Evolutionary conservation across 23 tunicate species (phyloP).

Genomic region (Aplidium turbinatum): DNA sequence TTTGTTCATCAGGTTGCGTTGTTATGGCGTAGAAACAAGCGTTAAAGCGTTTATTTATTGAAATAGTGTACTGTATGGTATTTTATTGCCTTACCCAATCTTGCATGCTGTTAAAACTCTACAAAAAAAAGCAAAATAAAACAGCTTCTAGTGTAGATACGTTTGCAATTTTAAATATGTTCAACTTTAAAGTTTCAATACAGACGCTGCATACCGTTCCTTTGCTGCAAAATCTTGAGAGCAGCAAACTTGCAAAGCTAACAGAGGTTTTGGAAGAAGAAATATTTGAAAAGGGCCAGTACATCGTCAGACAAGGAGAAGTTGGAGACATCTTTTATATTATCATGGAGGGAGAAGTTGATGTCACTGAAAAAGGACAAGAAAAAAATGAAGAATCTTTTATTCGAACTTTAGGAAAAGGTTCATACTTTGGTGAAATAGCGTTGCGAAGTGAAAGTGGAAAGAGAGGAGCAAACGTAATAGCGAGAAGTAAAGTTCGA

Average conservation of each 20-base stretch:
- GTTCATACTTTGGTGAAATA: constrained; percentile 91
- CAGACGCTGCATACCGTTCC: constrained; percentile 70
- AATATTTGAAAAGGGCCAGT: constrained; percentile 59
- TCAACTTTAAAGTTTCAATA: too few relatives aligned
- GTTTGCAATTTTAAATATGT: too few relatives aligned
- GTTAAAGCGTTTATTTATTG: too few relatives aligned
- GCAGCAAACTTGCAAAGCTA: constrained; percentile 63
- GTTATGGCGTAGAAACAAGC: too few relatives aligned
- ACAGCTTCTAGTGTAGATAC: too few relatives aligned
- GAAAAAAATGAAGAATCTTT: constrained; percentile 48
- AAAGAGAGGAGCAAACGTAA: constrained; percentile 60
- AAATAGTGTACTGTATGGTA: too few relatives aligned
- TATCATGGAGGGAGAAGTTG: constrained; percentile 84
- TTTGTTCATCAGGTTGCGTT: too few relatives aligned
- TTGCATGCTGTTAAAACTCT: too few relatives aligned
- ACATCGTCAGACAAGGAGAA: constrained; percentile 84
- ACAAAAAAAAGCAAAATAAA: too few relatives aligned
- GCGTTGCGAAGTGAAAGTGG: constrained; percentile 86
- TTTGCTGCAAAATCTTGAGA: constrained; percentile 40
- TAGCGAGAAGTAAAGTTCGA: constrained; percentile 57
- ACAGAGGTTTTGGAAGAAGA: constrained; percentile 92
- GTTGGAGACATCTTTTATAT: constrained; percentile 92
- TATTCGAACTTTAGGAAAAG: constrained; percentile 53
- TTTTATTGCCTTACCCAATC: too few relatives aligned
- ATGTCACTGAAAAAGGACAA: constrained; percentile 50